phyloP scores from a whole-genome alignment of 2,888 invertebrate genomes.

The Caenorhabditis macrosperma region DNA sequence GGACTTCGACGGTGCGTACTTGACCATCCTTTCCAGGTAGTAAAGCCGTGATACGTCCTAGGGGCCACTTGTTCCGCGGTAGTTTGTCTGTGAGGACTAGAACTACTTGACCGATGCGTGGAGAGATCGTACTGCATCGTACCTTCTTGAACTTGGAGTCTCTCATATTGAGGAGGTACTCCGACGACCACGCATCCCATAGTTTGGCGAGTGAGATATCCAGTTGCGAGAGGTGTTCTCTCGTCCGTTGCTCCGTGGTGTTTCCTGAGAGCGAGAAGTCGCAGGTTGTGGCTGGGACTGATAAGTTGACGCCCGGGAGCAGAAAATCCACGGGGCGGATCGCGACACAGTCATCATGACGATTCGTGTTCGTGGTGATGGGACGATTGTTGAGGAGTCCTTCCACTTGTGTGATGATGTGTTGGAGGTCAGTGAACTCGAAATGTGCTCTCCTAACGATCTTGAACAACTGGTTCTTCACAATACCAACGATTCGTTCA shows the following conservation, averaged over 20 bases:
- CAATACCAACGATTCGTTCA: conserved; percentile 5
- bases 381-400: not conserved
- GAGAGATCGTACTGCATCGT: not conserved
- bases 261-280: not conserved
- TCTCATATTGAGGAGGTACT: not conserved
- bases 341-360: not conserved
- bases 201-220: not conserved
- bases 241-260: not conserved
- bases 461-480: not conserved
- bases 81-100: not conserved
- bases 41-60: not conserved
- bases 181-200: not conserved
- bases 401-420: not conserved
- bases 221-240: not conserved
- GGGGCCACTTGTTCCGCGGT: conserved; percentile 1
- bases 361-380: not conserved
- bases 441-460: not conserved
- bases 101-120: not conserved
- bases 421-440: not conserved
- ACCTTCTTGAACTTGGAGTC: not conserved
- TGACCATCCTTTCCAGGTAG: not conserved
- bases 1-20: not conserved
- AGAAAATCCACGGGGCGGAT: conserved; percentile 1
- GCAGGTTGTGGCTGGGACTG: no score
- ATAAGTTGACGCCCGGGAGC: not conserved